Conservation (phyloP, 2,888 invertebrate species). For the Tanypteryx hageni region DNA sequence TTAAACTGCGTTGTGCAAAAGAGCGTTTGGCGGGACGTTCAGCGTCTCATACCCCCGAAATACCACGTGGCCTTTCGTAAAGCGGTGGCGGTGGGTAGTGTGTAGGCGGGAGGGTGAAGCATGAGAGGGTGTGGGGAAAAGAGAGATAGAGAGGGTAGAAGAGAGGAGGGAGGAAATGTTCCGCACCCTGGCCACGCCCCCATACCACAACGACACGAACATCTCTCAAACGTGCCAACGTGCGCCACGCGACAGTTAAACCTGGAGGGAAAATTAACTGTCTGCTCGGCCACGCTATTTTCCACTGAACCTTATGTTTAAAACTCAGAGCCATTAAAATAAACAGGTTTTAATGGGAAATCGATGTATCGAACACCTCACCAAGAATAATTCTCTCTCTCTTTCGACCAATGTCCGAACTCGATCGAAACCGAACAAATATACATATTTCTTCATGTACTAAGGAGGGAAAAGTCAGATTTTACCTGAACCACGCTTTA, state of each 20-base stretch:
- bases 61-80: no score
- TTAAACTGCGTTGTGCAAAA: no score
- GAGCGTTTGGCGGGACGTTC: no score
- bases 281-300: neutral
- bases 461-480: no score
- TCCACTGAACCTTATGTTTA: neutral
- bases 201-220: constrained; percentile 9
- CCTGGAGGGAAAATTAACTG: neutral
- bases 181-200: constrained; percentile 16
- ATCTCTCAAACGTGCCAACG: neutral
- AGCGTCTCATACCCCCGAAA: no score
- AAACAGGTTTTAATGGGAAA: neutral
- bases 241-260: neutral
- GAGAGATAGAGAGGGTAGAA: neutral
- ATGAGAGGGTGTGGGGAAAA: neutral
- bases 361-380: constrained; percentile 11
- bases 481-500: no score
- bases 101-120: neutral
- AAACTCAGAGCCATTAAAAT: constrained; percentile 19
- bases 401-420: no score
- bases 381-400: no score
- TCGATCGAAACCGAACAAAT: no score
- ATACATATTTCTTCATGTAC: no score
- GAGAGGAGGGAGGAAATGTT: neutral
- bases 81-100: no score